Percentiles rank a stretch among this genome's conserved stretches.
These are phyloP conservation scores for rabbit (Oryctolagus cuniculus) DNA, from an alignment of 2,113 vertebrate species.

Conservation along the genomic window DNA sequence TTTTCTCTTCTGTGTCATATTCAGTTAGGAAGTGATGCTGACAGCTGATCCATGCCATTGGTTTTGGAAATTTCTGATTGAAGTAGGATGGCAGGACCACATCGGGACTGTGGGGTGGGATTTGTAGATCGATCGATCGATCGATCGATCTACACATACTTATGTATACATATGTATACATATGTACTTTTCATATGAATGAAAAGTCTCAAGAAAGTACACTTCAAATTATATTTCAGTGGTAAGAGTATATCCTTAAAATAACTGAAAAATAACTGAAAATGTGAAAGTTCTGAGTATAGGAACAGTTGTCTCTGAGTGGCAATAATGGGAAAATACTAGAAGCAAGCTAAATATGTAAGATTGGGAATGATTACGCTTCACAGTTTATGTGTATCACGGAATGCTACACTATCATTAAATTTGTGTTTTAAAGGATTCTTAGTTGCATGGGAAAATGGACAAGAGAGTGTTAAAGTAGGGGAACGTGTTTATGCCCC, in stretches of 20 bases:
- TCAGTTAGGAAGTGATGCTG: too few relatives aligned
- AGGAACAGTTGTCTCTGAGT: background rate
- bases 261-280: background rate
- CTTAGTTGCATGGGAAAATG: background rate
- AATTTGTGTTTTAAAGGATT: slow-evolving; percentile 35
- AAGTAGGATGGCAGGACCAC: background rate
- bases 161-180: background rate
- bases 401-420: background rate
- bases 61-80: background rate
- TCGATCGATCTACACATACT: background rate
- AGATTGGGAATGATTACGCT: slow-evolving; percentile 18
- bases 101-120: background rate
- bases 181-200: too few relatives aligned
- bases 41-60: too few relatives aligned
- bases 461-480: background rate
- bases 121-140: background rate
- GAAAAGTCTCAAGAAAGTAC: background rate
- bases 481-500: background rate
- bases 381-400: background rate
- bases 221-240: background rate
- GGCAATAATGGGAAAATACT: background rate
- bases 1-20: too few relatives aligned
- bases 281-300: background rate
- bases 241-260: slow-evolving; percentile 13
- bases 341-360: background rate